These are phyloP conservation scores for Silurus meridionalis DNA, from an alignment of 2,113 vertebrate species.

Conservation along the genomic window DNA sequence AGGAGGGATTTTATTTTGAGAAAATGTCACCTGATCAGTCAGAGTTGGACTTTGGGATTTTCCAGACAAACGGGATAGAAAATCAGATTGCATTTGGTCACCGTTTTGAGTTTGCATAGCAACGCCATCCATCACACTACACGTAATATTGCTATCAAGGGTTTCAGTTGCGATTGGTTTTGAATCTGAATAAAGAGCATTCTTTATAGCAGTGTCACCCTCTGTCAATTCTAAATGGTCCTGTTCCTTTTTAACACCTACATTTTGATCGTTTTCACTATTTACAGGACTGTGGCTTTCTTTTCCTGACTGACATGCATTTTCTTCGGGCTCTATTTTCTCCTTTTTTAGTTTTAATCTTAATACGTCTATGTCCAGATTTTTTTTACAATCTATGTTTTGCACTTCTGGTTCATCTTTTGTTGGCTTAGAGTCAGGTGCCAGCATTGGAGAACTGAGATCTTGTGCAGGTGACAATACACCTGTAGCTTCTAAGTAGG, in stretches of 20 bases:
- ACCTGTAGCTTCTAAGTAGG: slow-evolving; percentile 70
- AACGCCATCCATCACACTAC: slow-evolving; percentile 38
- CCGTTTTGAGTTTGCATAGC: not conserved
- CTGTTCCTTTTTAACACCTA: slow-evolving; percentile 39
- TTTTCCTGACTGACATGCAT: slow-evolving; percentile 22
- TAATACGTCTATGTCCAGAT: slow-evolving; percentile 31
- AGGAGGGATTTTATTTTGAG: slow-evolving; percentile 63
- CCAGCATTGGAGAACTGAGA: slow-evolving; percentile 25
- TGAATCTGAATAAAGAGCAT: slow-evolving; percentile 21
- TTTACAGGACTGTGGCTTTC: not conserved
- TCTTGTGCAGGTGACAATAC: slow-evolving; percentile 43
- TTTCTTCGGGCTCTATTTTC: slow-evolving; percentile 48
- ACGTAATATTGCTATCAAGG: not conserved
- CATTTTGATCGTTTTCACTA: not conserved
- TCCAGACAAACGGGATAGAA: not conserved
- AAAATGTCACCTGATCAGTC: slow-evolving; percentile 38
- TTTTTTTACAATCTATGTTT: slow-evolving; percentile 36
- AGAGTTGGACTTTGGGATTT: slow-evolving; percentile 28
- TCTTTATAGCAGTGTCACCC: slow-evolving; percentile 24
- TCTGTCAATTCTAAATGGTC: slow-evolving; percentile 10
- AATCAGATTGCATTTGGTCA: not conserved
- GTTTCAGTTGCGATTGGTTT: slow-evolving; percentile 12
- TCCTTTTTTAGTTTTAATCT: slow-evolving; percentile 62
- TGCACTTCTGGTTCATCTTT: slow-evolving; percentile 52
- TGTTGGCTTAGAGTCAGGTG: slow-evolving; percentile 27